Evolutionary conservation across 2,113 vertebrate genomes (phyloP).

Genomic region (Pampusana beccarii): DNA sequence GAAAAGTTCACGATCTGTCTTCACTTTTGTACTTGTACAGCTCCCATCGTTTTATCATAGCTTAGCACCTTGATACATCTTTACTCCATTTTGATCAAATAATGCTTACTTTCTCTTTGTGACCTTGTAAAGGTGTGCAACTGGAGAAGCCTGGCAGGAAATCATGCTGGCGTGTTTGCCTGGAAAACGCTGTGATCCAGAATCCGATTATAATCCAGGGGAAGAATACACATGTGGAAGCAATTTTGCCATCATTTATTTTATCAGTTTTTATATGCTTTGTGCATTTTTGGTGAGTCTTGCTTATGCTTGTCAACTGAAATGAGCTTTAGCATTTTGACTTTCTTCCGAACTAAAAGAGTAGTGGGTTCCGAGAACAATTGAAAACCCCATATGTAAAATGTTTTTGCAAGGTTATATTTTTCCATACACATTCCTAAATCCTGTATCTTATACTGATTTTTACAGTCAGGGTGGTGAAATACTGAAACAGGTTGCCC

Average conservation of each 20-base stretch:
- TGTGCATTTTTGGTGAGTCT: constrained; percentile 93
- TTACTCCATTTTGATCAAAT: neutral
- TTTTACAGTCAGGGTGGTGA: neutral
- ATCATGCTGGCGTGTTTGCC: constrained; percentile 97
- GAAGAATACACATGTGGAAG: constrained; percentile 95
- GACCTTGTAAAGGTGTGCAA: constrained; percentile 86
- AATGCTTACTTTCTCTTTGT: constrained; percentile 10
- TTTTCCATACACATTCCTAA: neutral
- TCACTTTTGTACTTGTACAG: neutral
- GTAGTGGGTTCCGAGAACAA: neutral
- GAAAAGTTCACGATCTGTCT: neutral
- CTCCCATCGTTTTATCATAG: neutral
- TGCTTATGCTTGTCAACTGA: neutral
- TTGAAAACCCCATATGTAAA: neutral
- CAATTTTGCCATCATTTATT: constrained; percentile 96
- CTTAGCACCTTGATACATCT: neutral
- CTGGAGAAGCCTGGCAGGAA: constrained; percentile 98
- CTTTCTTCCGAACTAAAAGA: neutral
- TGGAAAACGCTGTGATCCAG: constrained; percentile 93
- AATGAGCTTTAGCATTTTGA: neutral
- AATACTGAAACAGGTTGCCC: neutral
- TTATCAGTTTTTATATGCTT: constrained; percentile 99
- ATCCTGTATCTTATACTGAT: neutral
- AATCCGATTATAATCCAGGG: constrained; percentile 90
- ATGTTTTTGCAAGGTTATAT: neutral